phyloP scores from a whole-genome alignment of 2,797 vertebrate species.

The Florisuga fusca region DNA sequence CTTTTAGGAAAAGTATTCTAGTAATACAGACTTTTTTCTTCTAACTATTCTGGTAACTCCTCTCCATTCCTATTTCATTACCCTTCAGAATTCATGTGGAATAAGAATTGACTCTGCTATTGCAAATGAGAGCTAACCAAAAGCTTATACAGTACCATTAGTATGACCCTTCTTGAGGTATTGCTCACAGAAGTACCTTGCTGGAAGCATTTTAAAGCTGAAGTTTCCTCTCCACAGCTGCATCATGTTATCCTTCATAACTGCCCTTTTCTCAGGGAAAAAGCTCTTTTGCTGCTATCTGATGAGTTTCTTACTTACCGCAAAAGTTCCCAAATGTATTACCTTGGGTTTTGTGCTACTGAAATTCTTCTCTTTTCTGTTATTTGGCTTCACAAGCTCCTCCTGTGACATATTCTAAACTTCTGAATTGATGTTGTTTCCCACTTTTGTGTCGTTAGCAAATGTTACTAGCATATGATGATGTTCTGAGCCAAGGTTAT shows the following conservation, averaged over 20 bases:
- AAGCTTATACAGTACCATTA: not conserved
- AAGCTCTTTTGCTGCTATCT: not conserved
- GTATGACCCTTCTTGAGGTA: not conserved
- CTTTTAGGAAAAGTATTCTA: not conserved
- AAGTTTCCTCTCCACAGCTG: not conserved
- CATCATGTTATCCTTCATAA: not conserved
- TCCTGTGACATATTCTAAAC: not conserved
- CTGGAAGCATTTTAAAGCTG: not conserved
- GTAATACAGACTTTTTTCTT: not conserved
- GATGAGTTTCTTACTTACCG: not conserved
- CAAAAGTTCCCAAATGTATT: not conserved
- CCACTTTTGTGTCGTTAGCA: constrained; percentile 18
- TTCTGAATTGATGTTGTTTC: not conserved
- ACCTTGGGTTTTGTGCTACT: not conserved
- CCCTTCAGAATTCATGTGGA: not conserved
- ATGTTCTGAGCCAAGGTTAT: not conserved
- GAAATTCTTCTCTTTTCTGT: not conserved
- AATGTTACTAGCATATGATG: not conserved
- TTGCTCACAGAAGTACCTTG: not conserved
- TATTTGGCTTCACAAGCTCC: not conserved
- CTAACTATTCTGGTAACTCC: not conserved
- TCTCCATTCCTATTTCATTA: not conserved
- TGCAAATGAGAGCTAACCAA: not conserved
- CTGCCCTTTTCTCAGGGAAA: not conserved
- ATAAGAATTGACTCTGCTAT: not conserved